Base-by-base conservation (phyloP, 1,140 invertebrate genomes). In the Cydia amplana region DNA sequence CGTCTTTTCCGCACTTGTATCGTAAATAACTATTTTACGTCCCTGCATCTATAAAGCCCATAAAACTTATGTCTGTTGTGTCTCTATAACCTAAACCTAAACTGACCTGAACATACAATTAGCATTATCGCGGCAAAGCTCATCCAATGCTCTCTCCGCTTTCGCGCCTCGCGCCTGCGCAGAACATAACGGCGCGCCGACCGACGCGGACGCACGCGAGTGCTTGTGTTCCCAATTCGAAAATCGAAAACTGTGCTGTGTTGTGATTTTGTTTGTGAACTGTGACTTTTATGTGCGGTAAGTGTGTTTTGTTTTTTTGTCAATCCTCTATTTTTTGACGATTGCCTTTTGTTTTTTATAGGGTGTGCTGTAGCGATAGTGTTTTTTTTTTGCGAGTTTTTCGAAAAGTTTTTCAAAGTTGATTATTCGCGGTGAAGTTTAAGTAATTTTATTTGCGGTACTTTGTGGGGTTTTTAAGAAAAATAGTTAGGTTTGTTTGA, bases 191-290 rank as follows among this genome's bases (percentile, higher is more conserved):
- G 55, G 55, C 55, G 18, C 55, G 55, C 55, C 55, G 55, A 12
- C 55, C 55, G 55, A n/a, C 55, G 55, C 55, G 55, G 18, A 60
- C 55, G 55, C 55, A 55, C 51, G 55, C 55, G 55, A 60, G 55
- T 60, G 55, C 18, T n/a, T 60, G 18, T 60, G 55, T 60, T 46
- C 43, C 12, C 14, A 16, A 46, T 46, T 46, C 43, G 43, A 46
- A 46, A 46, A 46, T 7, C 55, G 9, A 23, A 60, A 18, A 23
- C 55, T 23, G 55, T 60, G 55, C 20, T 23, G 55, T 60, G 55
- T 23, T 60, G 55, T 60, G 55, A 7, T n/a, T 51, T 18, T 51
- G 43, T 55, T 55, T 60, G 55, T 60, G 55, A 60, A 18, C 20
- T 60, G 55, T 60, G 55, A 60, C 55, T 60, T 60, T 60, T 60